Base-by-base conservation (phyloP, 1,140 invertebrate species). In the Dryas iulia region DNA sequence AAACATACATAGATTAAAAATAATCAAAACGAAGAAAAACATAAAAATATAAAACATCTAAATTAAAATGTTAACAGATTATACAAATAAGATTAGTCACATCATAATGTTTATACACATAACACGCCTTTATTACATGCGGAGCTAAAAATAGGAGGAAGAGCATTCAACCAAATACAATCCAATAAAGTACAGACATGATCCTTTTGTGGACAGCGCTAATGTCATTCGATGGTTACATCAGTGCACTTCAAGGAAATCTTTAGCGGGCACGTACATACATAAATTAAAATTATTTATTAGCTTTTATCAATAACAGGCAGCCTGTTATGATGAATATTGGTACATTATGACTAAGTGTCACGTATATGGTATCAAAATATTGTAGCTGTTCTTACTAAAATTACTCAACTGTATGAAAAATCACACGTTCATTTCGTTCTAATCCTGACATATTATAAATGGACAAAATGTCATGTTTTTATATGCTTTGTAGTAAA, bases 191-290 rank as follows among this genome's bases (percentile, higher is more conserved):
- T 24, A 25, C 14, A 54, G 31, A 57, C 52, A 26, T 54, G 21
- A 62, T 69, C 59, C 66, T 62, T 58, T 62, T 33, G 33, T 35
- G 35, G 25, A 24, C 26, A 59, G 23, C 56, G 23, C 33, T 52
- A 59, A 66, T 57, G 59, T 56, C 59, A 62, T 52, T 57, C 33
- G 57, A 57, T 24, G 53, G 60, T 69, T 69, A 69, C 66, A 62
- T 69, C 59, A 57, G 4, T 11, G 25, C 59, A 58, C 54, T 69
- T 58, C 54, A 58, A 62, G 31, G 66, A 69, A 62, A 62, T 58
- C 66, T 58, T 62, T 12, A 11, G 18, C 18, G 39, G 24, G 12
- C 39, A 62, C 39, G 59, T 26, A 62, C 59, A 26, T 53, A 21
- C 14, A 2, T 21, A 5, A 52, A 47, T 62, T 21, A 11, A 23